Evolutionary conservation across 2,888 invertebrate species (phyloP), one percentile per base, ranked within the genome.

Genomic region (Dinocampus coccinellae): DNA sequence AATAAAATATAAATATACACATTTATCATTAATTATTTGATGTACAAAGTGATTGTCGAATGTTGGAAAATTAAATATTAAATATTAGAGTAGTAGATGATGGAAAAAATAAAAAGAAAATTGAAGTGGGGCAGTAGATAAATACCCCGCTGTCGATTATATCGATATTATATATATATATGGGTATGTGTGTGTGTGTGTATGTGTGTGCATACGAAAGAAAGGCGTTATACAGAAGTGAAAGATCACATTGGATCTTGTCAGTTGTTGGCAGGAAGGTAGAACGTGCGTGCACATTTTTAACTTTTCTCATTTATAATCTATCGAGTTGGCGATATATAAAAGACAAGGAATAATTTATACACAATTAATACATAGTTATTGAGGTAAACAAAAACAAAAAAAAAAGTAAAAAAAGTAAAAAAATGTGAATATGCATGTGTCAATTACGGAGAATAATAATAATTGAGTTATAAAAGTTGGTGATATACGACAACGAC

Each of bases 141-240:
- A 53, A 55, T 13, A 16, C 20, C 13, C 3, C 4, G 16, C 47
- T 16, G 47, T 20, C 9, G 47, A 47, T 47, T 47, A 47, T 47
- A 47, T 16, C 47, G 16, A 20, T 20, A 16, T 47, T 16, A 4
- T 16, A 7, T n/a, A 47, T 16, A 7, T 7, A 47, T n/a, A n/a
- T n/a, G n/a, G n/a, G n/a, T n/a, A n/a, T n/a, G n/a, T n/a, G n/a
- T n/a, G n/a, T n/a, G n/a, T n/a, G n/a, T n/a, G n/a, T n/a, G n/a
- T n/a, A n/a, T n/a, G n/a, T n/a, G n/a, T n/a, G n/a, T 6, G 9
- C 9, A 36, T 58, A 16, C 16, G 22, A n/a, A 61, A 47, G n/a
- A 42, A 57, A 67, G 61, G 60, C 29, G 33, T 61, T 68, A 68
- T 68, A 68, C 61, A 68, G 60, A 61, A 68, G 24, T 26, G 24